phyloP scores from a whole-genome alignment of 2,888 invertebrate genomes.

The Amphipoea lucens region DNA sequence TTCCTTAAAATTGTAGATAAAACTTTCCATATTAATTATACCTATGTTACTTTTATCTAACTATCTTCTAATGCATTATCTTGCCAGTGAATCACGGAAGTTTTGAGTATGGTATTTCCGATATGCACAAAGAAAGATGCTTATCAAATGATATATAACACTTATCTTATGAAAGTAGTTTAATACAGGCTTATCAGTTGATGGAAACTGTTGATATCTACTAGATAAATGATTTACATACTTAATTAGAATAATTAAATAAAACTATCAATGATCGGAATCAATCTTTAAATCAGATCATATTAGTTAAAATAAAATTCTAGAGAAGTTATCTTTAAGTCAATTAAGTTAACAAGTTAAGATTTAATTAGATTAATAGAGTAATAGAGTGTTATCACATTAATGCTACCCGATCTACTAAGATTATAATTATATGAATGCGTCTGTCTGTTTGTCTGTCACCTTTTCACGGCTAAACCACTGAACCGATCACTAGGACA shows the following conservation, averaged over 20 bases:
- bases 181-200: conserved; percentile 2
- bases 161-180: conserved; percentile 13
- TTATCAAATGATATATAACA: conserved; percentile 23
- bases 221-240: conserved; percentile 49
- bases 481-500: neutral
- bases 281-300: conserved; percentile 41
- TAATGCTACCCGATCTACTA: conserved; percentile 8
- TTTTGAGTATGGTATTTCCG: conserved; percentile 14
- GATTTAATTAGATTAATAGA: conserved; percentile 22
- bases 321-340: conserved; percentile 26
- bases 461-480: neutral
- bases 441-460: neutral
- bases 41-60: neutral
- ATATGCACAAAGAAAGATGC: conserved; percentile 5
- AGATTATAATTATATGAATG: neutral
- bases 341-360: conserved; percentile 41
- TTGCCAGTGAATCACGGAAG: conserved; percentile 1
- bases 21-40: neutral
- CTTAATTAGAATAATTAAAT: conserved; percentile 36
- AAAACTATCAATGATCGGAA: conserved; percentile 35
- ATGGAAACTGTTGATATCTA: conserved; percentile 36
- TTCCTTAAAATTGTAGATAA: neutral
- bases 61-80: neutral
- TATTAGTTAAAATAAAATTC: conserved; percentile 25
- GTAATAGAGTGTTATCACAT: conserved; percentile 7